Conservation (phyloP, 1,140 invertebrate genomes). For the Trichonephila clavipes region DNA sequence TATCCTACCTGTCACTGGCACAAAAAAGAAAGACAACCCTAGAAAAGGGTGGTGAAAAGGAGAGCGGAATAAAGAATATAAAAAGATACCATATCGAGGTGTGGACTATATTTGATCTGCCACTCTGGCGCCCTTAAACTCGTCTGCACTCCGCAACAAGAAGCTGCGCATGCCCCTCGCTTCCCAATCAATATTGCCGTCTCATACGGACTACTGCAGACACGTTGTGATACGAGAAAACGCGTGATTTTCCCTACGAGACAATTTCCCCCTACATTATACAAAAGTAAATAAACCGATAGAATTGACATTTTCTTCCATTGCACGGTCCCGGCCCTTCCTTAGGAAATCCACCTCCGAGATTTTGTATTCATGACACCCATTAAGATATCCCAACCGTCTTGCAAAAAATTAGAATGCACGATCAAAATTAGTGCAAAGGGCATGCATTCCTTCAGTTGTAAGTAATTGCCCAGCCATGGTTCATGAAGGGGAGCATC, state of each 20-base stretch:
- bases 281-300: slow-evolving; percentile 69
- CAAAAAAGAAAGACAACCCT: no score
- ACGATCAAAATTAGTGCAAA: neutral
- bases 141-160: slow-evolving; percentile 63
- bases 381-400: neutral
- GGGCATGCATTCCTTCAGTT: neutral
- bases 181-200: slow-evolving; percentile 71
- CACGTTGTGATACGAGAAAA: slow-evolving; percentile 65
- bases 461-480: slow-evolving; percentile 14
- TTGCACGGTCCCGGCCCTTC: slow-evolving; percentile 15
- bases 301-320: slow-evolving; percentile 23
- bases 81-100: slow-evolving; percentile 15
- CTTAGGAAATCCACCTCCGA: neutral
- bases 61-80: neutral
- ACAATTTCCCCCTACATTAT: neutral
- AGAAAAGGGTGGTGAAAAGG: no score
- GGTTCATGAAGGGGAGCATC: slow-evolving; percentile 55
- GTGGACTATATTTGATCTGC: slow-evolving; percentile 38
- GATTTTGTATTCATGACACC: neutral
- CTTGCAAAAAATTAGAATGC: neutral
- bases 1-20: no score
- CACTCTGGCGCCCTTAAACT: slow-evolving; percentile 59
- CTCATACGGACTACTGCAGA: slow-evolving; percentile 65
- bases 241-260: slow-evolving; percentile 55
- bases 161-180: slow-evolving; percentile 17